Base-by-base conservation (phyloP, 2,797 vertebrate genomes). In the Acipenser oxyrinchus region DNA sequence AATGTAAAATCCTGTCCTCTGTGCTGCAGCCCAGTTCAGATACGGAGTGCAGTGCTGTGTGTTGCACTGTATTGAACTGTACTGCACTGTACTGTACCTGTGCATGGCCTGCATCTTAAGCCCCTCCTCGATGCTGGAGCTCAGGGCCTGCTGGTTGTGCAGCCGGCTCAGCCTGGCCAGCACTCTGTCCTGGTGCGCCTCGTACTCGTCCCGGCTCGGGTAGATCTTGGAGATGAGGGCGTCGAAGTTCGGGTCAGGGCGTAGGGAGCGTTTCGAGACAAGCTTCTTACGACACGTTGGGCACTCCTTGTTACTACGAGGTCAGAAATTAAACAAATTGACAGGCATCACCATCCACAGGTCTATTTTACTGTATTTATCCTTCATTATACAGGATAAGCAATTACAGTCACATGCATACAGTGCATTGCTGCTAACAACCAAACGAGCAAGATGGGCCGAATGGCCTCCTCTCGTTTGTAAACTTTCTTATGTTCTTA, bases 221-320 rank as follows among this genome's bases (percentile, higher is more conserved):
- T 96, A 95, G 70, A 96, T 95, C 81, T 95, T 95, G 0, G 92
- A 94, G 75, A 96, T 95, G 67, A 96, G 85, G 0, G 94, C 94
- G n/a, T 96, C 94, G 0, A 95, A 96, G 72, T 96, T 96, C 0
- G 94, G 91, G 71, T 95, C 94, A 0, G 92, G 87, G 0, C 94
- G 88, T 6, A 95, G 85, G 0, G 94, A 95, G 0, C 94, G 87
- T 68, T 95, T 89, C 48, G 94, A 96, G 0, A 96, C 94, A 70
- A 96, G 72, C 78, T 96, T 96, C 85, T 96, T 95, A 51, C 94
- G 81, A 79, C 94, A 96, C 1, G 94, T 95, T 0, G 94, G 94
- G 11, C 94, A 95, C 72, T 95, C 94, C 72, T 95, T 95, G 81
- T 96, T 96, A 73, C 94, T 95, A 75, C 0, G 0, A 58, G 3